A percentile compares a stretch with the other conserved stretches of the same genome.
phyloP scores from a whole-genome alignment of 2,797 vertebrate genomes.

The Xiphophorus birchmanni region DNA sequence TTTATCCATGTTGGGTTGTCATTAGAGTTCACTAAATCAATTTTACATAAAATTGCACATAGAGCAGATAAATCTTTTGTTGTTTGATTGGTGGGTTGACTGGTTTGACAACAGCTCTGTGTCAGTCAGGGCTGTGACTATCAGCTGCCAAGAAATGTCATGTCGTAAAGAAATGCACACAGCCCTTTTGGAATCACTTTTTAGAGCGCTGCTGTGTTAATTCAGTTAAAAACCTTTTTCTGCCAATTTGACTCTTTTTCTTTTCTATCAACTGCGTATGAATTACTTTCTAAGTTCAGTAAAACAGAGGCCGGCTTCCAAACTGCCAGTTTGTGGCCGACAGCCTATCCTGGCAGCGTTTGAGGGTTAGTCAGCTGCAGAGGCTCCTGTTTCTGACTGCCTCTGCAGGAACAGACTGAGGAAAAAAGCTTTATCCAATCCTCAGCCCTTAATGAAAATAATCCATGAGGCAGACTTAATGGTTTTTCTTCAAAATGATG shows the following conservation, averaged over 20 bases:
- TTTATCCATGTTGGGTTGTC: background rate
- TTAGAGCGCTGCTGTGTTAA: background rate
- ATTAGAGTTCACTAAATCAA: background rate
- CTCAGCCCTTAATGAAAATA: background rate
- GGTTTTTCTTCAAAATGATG: background rate
- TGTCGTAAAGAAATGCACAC: background rate
- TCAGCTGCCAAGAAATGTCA: background rate
- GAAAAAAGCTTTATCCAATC: background rate
- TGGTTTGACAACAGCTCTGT: background rate
- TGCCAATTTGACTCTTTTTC: constrained; percentile 1
- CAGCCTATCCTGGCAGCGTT: background rate
- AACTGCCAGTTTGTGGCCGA: background rate
- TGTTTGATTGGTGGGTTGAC: background rate
- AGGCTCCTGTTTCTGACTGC: background rate
- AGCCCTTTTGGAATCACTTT: background rate
- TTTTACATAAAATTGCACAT: background rate
- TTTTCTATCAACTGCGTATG: background rate
- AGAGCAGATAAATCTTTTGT: background rate
- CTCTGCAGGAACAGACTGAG: background rate
- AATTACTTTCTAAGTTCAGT: background rate
- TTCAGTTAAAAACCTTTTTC: constrained; percentile 3
- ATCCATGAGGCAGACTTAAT: background rate
- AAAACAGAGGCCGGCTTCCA: background rate
- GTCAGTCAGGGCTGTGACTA: background rate
- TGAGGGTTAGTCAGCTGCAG: background rate